phyloP scores from a whole-genome alignment of 1,140 invertebrate genomes.

The Apis dorsata region DNA sequence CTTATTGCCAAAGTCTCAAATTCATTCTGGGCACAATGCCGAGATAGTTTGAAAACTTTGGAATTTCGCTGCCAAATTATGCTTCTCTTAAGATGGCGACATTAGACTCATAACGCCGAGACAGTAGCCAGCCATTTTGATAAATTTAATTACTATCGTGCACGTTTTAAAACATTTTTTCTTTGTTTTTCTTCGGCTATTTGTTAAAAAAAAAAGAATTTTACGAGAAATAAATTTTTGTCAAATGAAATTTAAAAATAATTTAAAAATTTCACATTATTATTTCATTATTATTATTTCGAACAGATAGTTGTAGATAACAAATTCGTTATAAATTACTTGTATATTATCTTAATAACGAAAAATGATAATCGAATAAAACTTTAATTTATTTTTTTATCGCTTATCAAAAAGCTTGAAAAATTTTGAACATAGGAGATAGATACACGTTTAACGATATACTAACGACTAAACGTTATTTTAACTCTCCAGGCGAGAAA shows the following conservation, averaged over 20 bases:
- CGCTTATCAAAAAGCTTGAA: neutral
- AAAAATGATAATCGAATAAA: too few species aligned
- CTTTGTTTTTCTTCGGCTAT: too few species aligned
- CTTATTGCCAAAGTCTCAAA: conserved; percentile 8
- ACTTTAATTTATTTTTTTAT: neutral
- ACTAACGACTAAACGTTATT: neutral
- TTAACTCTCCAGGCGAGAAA: neutral
- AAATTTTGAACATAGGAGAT: neutral
- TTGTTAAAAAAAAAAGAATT: too few species aligned
- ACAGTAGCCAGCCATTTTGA: neutral
- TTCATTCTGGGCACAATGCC: conserved; percentile 1
- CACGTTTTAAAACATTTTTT: neutral
- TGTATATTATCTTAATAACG: too few species aligned
- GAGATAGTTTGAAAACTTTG: conserved; percentile 11
- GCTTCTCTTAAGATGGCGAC: conserved; percentile 1
- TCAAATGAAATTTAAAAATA: neutral
- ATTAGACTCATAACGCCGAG: neutral
- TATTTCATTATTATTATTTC: neutral
- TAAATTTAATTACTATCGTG: conserved; percentile 4
- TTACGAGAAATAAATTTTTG: too few species aligned
- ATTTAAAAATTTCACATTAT: too few species aligned
- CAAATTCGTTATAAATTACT: too few species aligned
- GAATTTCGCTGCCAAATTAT: conserved; percentile 12
- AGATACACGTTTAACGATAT: neutral
- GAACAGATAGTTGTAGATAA: too few species aligned